These are phyloP conservation scores for Montipora efflorescens DNA, from an alignment of 64 coral and sea anemone genomes.

Conservation along the genomic window DNA sequence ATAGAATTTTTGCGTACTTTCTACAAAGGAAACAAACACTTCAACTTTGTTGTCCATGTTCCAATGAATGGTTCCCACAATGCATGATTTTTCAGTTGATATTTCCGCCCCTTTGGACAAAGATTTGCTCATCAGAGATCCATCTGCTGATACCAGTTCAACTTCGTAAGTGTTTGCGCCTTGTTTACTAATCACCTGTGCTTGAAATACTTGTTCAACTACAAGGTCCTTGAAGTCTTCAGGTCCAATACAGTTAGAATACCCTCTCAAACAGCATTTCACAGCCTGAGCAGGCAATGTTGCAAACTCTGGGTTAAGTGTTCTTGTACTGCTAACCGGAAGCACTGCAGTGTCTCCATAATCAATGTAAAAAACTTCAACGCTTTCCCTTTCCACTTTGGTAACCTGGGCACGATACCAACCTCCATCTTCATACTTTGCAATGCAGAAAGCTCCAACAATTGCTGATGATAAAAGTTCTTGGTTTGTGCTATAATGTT, in stretches of 20 bases:
- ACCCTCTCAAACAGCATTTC: conserved; percentile 42
- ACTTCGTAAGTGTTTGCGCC: conserved; percentile 2
- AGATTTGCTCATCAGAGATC: background rate
- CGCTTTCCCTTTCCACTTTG: background rate
- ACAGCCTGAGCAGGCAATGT: conserved; percentile 65
- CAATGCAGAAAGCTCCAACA: conserved; percentile 60
- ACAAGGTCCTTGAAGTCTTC: conserved; percentile 61
- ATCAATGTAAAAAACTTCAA: conserved; percentile 67
- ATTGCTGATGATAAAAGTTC: background rate
- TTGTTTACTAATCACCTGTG: conserved; percentile 17
- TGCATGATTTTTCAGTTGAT: background rate
- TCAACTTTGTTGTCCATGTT: conserved; percentile 47
- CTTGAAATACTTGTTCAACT: conserved; percentile 65
- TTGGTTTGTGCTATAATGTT: conserved; percentile 59
- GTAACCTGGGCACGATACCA: conserved; percentile 73
- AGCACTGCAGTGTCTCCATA: conserved; percentile 78
- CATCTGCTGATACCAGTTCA: conserved; percentile 32
- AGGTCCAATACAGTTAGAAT: background rate
- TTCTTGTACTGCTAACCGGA: conserved; percentile 39
- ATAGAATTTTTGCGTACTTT: conserved; percentile 70
- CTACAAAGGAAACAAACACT: conserved; percentile 72
- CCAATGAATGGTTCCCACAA: background rate
- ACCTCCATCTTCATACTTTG: conserved; percentile 68
- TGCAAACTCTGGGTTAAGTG: conserved; percentile 46
- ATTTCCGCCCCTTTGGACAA: background rate